Conservation (phyloP, 2,797 vertebrate species). For the Gallirallus australis region DNA sequence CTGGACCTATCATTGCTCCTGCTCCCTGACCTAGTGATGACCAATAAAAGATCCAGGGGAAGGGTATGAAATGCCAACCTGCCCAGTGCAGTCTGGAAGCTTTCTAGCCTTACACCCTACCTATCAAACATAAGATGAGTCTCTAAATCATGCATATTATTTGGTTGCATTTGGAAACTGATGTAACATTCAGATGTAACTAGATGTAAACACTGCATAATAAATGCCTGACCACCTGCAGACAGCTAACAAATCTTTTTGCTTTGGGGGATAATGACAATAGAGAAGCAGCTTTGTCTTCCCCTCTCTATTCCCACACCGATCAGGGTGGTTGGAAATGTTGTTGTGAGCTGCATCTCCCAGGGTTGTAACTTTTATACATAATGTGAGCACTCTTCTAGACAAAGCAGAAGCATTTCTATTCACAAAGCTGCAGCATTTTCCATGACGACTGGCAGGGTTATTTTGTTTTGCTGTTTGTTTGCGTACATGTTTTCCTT, state of each 20-base stretch:
- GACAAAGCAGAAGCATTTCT: not conserved
- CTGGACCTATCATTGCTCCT: not conserved
- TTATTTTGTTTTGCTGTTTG: constrained; percentile 26
- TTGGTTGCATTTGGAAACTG: not conserved
- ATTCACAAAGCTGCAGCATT: not conserved
- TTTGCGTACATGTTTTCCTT: not conserved
- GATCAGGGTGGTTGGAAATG: not conserved
- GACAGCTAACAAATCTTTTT: not conserved
- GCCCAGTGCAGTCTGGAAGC: not conserved
- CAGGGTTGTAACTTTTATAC: not conserved
- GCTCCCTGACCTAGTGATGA: not conserved
- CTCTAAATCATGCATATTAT: not conserved
- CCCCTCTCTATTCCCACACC: not conserved
- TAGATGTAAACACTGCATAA: fast-evolving
- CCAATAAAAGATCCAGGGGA: not conserved
- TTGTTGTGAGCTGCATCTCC: not conserved
- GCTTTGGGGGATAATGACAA: not conserved
- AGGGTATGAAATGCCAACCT: not conserved
- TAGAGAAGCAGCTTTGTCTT: not conserved
- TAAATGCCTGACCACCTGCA: not conserved
- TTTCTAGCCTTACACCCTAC: not conserved
- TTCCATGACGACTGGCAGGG: not conserved
- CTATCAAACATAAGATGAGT: not conserved
- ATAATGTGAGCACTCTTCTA: not conserved
- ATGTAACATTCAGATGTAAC: no score